Base-by-base conservation (phyloP, 2,888 invertebrate genomes). In the Drosophila pseudotakahashii region DNA sequence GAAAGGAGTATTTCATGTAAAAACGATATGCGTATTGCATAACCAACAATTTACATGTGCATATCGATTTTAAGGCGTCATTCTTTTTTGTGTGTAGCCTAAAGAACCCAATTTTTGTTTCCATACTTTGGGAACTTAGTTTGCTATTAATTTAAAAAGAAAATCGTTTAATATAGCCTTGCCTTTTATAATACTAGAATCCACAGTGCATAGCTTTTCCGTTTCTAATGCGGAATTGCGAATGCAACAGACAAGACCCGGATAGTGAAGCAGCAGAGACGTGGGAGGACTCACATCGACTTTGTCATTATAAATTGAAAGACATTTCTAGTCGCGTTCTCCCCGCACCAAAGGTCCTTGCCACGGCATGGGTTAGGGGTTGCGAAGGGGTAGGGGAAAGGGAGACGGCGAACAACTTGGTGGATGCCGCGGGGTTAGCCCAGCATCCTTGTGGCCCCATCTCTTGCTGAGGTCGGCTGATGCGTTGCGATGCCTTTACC, bases 241-340 rank as follows among this genome's bases (percentile, higher is more conserved):
- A 79, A 73, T 83, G 86, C 81, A 76, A 75, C 76, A 77, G 81
- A 83, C 76, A 80, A 66, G 69, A 63, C 58, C 41, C 57, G 41
- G 45, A 42, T n/a, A 39, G 42, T 10, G 30, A 11, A 36, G 48
- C 59, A 52, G 34, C 3, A 3, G 7, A 36, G 26, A 23, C 13
- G 37, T 19, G 58, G 61, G 30, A 19, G 47, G 53, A 41, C 47
- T 47, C 55, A 69, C 67, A 68, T 48, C 77, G 72, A 61, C 75
- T 57, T 74, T 81, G 77, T 81, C 85, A 83, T 83, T 83, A 83
- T 84, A 84, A 82, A 78, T 82, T 83, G 79, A 83, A 81, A 85
- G 79, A 82, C 81, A 82, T 83, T 78, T 73, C 67, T 78, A 71
- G 75, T 61, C 67, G 64, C 72, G 79, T 60, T 52, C 36, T 62